phyloP scores from a whole-genome alignment of 2,113 vertebrate species.

The Percopsis transmontana region DNA sequence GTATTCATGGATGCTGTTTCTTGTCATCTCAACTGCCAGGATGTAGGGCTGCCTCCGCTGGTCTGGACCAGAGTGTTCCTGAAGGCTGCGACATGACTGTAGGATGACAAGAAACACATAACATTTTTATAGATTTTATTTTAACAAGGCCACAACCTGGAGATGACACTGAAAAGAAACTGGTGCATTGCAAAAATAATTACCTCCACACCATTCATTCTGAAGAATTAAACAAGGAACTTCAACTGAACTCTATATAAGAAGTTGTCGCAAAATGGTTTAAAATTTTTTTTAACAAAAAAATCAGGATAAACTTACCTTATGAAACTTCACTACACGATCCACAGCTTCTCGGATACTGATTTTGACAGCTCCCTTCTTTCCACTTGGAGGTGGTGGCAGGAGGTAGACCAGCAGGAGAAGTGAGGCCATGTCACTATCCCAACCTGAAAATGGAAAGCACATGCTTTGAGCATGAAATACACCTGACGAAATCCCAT shows the following conservation, averaged over 20 bases:
- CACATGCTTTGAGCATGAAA: too few species aligned
- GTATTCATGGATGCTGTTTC: slow-evolving; percentile 2
- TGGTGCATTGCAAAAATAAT: not conserved
- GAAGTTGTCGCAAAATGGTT: too few species aligned
- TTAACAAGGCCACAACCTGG: not conserved
- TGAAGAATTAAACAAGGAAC: not conserved
- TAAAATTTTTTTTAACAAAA: not conserved
- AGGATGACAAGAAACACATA: not conserved
- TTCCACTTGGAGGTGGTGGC: slow-evolving; percentile 5
- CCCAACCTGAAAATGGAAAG: not conserved
- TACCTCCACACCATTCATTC: not conserved
- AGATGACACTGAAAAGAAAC: not conserved
- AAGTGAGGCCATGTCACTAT: slow-evolving; percentile 18
- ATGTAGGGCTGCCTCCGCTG: not conserved
- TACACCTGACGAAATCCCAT: too few species aligned
- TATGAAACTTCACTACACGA: slow-evolving; percentile 9
- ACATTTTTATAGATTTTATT: not conserved
- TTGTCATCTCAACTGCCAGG: not conserved
- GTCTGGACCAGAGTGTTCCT: not conserved
- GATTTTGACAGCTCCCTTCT: slow-evolving; percentile 12
- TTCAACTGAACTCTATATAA: not conserved
- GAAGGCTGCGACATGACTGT: slow-evolving; percentile 1
- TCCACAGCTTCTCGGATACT: slow-evolving; percentile 11
- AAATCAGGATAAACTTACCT: not conserved
- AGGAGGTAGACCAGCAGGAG: slow-evolving; percentile 14